Base-by-base conservation (phyloP, 2,113 vertebrate species). In the Semnornis frantzii region DNA sequence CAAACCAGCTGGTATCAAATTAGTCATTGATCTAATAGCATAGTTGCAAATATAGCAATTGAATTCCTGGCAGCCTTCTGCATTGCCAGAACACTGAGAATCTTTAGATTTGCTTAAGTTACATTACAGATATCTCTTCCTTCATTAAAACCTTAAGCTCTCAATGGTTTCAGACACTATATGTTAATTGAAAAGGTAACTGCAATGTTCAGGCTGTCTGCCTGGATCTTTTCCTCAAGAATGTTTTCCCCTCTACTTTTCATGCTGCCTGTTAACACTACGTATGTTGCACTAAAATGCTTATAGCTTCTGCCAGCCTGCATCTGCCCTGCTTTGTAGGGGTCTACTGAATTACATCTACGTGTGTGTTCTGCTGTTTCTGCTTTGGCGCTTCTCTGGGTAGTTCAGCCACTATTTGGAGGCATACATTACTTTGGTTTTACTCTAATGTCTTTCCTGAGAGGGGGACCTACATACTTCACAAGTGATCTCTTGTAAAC, bases 1-100 rank as follows among this genome's bases (percentile, higher is more conserved):
- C 84, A 96, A 95, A 93, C 87, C 94, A 96, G 96, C 95, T 96
- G 95, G 92, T 93, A 95, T 89, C 85, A 95, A 94, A 96, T 93
- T 93, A 95, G 93, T 91, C 94, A 95, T 92, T 96, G 95, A 96
- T 96, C 96, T 94, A 95, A 95, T 89, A 95, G 92, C 87, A 92
- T 77, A 94, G 85, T 68, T 95, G 78, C 87, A 95, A 96, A 96
- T 92, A 96, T 96, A 95, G 95, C 89, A 96, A n/a, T 68, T 89
- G 91, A 96, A 94, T 91, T 94, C 84, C 72, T 91, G 55, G 60
- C 85, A 92, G 82, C 42, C 89, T 95, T 95, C 82, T 81, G 72
- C 60, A 50, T 74, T 75, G 60, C 89, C 60, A 87, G 42, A 91
- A 89, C 60, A 77, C 42, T 57, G 10, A 60, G 21, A 85, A 82